Evolutionary conservation across 2,113 vertebrate genomes (phyloP).

Genomic region (Peromyscus californicus): DNA sequence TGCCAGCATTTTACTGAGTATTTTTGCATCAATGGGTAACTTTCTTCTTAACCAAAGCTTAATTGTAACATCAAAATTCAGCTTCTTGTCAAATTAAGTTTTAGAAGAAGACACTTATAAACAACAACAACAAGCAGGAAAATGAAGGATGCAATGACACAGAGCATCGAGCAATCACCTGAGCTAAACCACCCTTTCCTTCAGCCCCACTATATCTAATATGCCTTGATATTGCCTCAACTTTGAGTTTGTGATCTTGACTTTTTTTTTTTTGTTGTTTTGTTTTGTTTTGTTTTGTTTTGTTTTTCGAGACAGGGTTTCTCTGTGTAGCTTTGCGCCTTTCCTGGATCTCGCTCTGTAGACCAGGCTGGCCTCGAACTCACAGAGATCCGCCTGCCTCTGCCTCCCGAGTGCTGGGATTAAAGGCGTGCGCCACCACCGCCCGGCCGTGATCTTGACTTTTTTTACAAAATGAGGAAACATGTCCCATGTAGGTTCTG

Average conservation of each 20-base stretch:
- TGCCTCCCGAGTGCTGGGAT: too few species aligned
- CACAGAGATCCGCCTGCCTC: too few species aligned
- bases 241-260: neutral
- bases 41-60: conserved; percentile 1
- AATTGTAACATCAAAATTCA: neutral
- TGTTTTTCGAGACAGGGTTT: too few species aligned
- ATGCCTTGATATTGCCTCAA: neutral
- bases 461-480: neutral
- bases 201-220: neutral
- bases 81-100: neutral
- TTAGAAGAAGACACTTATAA: neutral
- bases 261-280: neutral
- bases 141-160: too few species aligned
- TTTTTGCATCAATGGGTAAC: neutral
- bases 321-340: too few species aligned
- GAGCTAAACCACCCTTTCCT: neutral
- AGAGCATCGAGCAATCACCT: neutral
- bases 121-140: neutral
- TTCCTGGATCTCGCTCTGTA: too few species aligned
- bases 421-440: too few species aligned
- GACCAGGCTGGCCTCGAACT: too few species aligned
- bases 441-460: neutral
- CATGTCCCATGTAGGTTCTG: neutral
- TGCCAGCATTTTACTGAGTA: too few species aligned
- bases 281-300: too few species aligned